Evolutionary conservation across 2,888 invertebrate genomes (phyloP), one percentile per base, ranked within the genome.

Genomic region (Cistogaster globosa): DNA sequence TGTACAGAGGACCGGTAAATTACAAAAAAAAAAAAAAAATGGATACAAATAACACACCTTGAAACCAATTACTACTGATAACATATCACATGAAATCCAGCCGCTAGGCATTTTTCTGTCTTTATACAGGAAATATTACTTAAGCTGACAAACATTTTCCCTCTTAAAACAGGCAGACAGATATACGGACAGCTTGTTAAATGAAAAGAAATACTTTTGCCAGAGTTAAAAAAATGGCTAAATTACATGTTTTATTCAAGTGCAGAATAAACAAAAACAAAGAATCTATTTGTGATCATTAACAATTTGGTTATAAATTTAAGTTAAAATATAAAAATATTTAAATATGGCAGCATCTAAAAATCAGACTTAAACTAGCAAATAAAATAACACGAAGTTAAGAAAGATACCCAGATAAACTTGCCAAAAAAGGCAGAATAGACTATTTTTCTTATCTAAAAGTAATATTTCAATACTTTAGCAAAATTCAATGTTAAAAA

Each of bases 201-300:
- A 48, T 22, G 32, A 48, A 48, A 69, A 48, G 32, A 36, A 57
- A 63, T 69, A 60, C n/a, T 67, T 67, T 51, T 26, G 26, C 26
- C 20, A 45, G 12, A 32, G 22, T 11, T n/a, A 0, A 48, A n/a
- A 68, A 69, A 69, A 57, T 63, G 62, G 69, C 20, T 55, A 57
- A 20, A 69, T 82, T 82, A 76, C 76, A 82, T 76, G 82, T 71
- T 32, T 42, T 38, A 69, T 63, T 62, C 36, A 63, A 72, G 58
- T 72, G 42, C 22, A 16, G 57, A 18, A 69, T 48, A 53, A 69
- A 57, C 20, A 32, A 22, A 53, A 53, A 38, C 5, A 48, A 5
- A 53, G 8, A 48, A 85, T 82, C 78, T 69, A 85, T 81, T 81
- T 74, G 78, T 60, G 78, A 69, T 78, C 81, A 78, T 81, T 69